Conservation (phyloP, 2,797 vertebrate genomes). For the Peromyscus melanophrys region DNA sequence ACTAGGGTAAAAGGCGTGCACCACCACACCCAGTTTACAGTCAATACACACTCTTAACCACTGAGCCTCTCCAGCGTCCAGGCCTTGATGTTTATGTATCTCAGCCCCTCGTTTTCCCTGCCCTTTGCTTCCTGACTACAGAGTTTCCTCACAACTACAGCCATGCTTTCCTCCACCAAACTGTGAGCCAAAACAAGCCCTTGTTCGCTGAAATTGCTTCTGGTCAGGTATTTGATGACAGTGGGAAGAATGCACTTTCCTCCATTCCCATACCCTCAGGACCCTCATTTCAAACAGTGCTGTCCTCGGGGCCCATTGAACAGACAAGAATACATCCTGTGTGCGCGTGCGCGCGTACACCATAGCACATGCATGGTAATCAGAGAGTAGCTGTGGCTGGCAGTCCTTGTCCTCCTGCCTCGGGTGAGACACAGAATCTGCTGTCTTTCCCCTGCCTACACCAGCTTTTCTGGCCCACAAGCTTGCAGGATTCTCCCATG, state of each 20-base stretch:
- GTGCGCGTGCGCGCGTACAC: no score
- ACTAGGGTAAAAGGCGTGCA: not conserved
- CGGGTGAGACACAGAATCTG: not conserved
- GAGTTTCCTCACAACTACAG: not conserved
- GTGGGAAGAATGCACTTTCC: not conserved
- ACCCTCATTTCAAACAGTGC: not conserved
- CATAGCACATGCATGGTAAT: not conserved
- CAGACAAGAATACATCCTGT: not conserved
- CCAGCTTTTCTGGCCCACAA: not conserved
- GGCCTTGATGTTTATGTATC: not conserved
- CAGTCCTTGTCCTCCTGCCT: not conserved
- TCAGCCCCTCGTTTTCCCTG: not conserved
- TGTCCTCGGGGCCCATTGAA: not conserved
- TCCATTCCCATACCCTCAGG: not conserved
- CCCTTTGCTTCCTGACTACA: not conserved
- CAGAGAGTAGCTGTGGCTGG: not conserved
- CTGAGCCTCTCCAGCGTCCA: not conserved
- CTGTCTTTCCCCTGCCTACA: no score
- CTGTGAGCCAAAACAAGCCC: not conserved
- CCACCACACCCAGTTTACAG: not conserved
- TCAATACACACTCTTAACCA: not conserved
- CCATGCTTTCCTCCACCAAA: not conserved
- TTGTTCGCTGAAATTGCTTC: not conserved
- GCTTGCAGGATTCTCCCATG: not conserved
- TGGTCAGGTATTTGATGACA: not conserved